Evolutionary conservation across 2,888 invertebrate species (phyloP), one percentile per base, ranked within the genome.

Genomic region (Drosophila buzzatii): DNA sequence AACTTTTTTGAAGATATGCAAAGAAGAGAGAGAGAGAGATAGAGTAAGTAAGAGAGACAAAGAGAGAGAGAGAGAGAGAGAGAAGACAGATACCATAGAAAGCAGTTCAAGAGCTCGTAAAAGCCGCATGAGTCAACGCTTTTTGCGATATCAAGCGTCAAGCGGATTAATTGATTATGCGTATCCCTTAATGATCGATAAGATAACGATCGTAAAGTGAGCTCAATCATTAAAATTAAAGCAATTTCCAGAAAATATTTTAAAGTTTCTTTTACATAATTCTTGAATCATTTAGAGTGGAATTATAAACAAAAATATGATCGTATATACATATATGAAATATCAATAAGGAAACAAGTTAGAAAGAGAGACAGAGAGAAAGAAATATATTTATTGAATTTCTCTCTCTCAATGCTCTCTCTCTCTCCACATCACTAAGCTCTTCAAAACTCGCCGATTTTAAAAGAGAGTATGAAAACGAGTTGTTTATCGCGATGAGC

Each of bases 101-200:
- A 31, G 53, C 14, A 27, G 12, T 10, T 37, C 16, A 27, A 53
- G 39, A 53, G 35, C 27, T 41, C 8, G 18, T 31, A 57, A 41
- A 18, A 27, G 41, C 55, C 27, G 41, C 55, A 42, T 57, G 42
- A 57, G 42, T 42, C 42, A 56, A 44, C 56, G 42, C 33, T 57
- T 55, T 55, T 41, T 41, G 27, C 10, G 14, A 18, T 18, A 35
- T 45, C n/a, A 20, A 35, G 39, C 18, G 52, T 44, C 41, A 44
- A 35, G 33, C 31, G 53, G 42, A 20, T 42, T 42, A 53, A 62
- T 53, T 53, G 53, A 44, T 53, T 62, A 53, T 42, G 61, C 42
- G 52, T 31, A 42, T 18, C 41, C 39, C 42, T n/a, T 35, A 58
- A 58, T 45, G 44, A 58, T 58, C 45, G 45, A 45, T 56, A 33